These are phyloP conservation scores for Agrotis clavis DNA, from an alignment of 2,888 invertebrate species.

Conservation along the genomic window DNA sequence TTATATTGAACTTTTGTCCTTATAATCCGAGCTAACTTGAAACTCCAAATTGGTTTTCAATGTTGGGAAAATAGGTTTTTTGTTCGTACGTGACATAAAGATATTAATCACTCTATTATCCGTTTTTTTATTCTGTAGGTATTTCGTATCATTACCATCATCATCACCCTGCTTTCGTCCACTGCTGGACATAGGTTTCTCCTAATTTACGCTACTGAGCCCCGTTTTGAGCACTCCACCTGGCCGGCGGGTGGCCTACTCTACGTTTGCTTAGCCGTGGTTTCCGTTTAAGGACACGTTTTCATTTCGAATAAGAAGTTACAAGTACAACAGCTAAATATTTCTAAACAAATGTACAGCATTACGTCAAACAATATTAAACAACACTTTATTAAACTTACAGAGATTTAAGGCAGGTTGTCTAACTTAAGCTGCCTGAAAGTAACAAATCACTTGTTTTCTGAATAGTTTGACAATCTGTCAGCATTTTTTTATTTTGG, in stretches of 20 bases:
- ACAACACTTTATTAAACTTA: too few relatives aligned
- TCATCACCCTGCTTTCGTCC: too few relatives aligned
- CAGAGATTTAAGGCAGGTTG: neutral
- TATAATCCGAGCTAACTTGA: constrained; percentile 25
- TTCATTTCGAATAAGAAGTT: neutral
- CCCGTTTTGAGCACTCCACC: too few relatives aligned
- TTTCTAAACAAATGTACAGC: neutral
- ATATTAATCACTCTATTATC: constrained; percentile 3
- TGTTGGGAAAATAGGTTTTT: constrained; percentile 24
- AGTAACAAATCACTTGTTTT: neutral
- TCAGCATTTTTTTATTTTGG: neutral
- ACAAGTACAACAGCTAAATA: neutral
- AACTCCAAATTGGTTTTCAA: constrained; percentile 41
- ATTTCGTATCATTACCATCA: too few relatives aligned
- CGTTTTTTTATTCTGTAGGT: neutral
- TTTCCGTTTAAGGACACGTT: too few relatives aligned
- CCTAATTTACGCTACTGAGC: too few relatives aligned
- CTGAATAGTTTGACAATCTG: neutral
- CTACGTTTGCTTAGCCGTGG: too few relatives aligned
- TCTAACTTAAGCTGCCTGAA: neutral
- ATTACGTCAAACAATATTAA: neutral
- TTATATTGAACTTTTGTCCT: constrained; percentile 48
- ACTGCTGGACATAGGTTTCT: too few relatives aligned
- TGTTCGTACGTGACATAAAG: constrained; percentile 2
- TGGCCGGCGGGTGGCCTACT: too few relatives aligned